Conservation (phyloP, 2,888 invertebrate species). For the Eupithecia dodoneata region DNA sequence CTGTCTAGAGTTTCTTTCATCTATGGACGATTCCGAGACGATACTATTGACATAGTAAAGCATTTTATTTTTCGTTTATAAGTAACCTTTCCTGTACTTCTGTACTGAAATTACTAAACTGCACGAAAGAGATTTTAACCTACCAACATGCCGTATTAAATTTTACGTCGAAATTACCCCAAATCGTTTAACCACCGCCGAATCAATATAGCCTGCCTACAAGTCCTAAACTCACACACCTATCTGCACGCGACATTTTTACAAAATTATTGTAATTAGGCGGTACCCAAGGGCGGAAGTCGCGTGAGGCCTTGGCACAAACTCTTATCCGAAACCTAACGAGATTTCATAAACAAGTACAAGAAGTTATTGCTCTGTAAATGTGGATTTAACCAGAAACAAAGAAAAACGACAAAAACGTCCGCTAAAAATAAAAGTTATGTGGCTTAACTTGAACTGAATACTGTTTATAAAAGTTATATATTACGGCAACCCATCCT, state of each 20-base stretch:
- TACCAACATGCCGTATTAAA: neutral
- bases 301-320: slow-evolving; percentile 33
- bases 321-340: slow-evolving; percentile 29
- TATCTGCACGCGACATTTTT: slow-evolving; percentile 42
- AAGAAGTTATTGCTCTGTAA: slow-evolving; percentile 19
- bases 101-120: neutral
- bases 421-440: neutral
- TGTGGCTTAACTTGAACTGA: neutral
- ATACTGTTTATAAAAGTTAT: neutral
- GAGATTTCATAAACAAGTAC: slow-evolving; percentile 27
- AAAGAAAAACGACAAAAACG: neutral
- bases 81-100: neutral
- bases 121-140: neutral
- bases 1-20: no score
- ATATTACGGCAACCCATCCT: neutral
- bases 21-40: no score
- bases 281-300: slow-evolving; percentile 32
- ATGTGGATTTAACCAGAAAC: slow-evolving; percentile 11
- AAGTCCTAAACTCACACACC: slow-evolving; percentile 23
- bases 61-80: neutral
- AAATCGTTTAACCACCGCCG: slow-evolving; percentile 12
- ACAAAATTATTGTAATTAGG: slow-evolving; percentile 44
- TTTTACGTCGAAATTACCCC: neutral
- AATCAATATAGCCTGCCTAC: slow-evolving; percentile 28
- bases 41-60: no score